phyloP scores from a whole-genome alignment of 2,888 invertebrate species.

The Tachina grossa region DNA sequence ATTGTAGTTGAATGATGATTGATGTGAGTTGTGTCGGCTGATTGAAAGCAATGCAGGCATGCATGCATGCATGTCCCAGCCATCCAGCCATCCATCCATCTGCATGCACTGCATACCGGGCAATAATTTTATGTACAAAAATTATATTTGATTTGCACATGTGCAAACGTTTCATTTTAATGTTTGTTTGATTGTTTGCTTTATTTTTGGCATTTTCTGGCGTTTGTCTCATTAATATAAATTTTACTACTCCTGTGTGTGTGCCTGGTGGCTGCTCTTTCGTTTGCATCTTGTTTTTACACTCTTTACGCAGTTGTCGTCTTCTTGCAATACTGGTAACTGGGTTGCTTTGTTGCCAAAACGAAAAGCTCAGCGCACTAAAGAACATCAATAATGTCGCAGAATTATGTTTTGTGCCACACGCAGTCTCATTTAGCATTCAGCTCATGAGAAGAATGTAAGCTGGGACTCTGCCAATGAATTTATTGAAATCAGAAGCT shows the following conservation, averaged over 20 bases:
- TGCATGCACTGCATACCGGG: neutral
- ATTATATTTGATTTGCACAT: conserved; percentile 49
- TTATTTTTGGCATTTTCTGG: conserved; percentile 70
- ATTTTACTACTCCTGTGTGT: neutral
- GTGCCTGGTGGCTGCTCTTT: neutral
- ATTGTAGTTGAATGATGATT: conserved; percentile 76
- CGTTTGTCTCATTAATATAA: conserved; percentile 51
- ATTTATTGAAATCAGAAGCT: conserved; percentile 48
- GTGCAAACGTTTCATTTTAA: conserved; percentile 37
- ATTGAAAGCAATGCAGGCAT: conserved; percentile 78
- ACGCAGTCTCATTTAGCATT: conserved; percentile 56
- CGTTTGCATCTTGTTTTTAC: neutral
- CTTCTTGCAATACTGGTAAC: conserved; percentile 16
- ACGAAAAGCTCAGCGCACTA: neutral
- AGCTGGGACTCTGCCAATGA: neutral
- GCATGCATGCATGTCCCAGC: conserved; percentile 25
- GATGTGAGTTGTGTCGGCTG: conserved; percentile 80
- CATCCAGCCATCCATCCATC: conserved; percentile 17
- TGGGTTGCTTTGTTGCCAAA: conserved; percentile 7
- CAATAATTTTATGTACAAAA: conserved; percentile 50
- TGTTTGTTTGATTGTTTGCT: neutral
- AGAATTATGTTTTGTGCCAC: conserved; percentile 20
- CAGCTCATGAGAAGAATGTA: conserved; percentile 35
- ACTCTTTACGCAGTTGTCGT: conserved; percentile 47
- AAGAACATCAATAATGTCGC: conserved; percentile 5